Base-by-base conservation (phyloP, 2,797 vertebrate genomes). In the Phoxinus dragarum region DNA sequence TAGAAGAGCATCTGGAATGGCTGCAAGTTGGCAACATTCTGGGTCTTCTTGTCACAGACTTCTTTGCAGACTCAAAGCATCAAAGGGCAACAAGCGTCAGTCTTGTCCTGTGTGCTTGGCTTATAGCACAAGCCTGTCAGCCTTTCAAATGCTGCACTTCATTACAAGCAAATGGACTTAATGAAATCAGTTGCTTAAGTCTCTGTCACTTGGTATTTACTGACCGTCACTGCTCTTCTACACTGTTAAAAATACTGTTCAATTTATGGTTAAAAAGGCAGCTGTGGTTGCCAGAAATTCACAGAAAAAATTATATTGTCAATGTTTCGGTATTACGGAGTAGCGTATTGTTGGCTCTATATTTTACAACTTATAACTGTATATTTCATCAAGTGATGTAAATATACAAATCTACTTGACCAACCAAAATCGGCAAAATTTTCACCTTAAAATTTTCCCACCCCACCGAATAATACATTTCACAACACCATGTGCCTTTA, bases 81-180 rank as follows among this genome's bases (percentile, higher is more conserved):
- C 73, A 54, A 75, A 75, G 47, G 9, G 5, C 31, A 75, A 52
- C 17, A 21, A 54, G 19, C 19, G 3, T 75, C 73, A 54, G n/a
- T 31, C n/a, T 73, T 36, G 73, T 4, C 54, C 9, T 52, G 47
- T 54, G 47, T 14, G 31, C 47, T 74, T 75, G 72, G 27, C 75
- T 78, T 52, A 83, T 44, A 83, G 56, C 72, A 38, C 56, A 49
- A 52, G 72, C 42, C 81, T 52, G 23, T 44, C 49, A 72, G 47
- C 27, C 21, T 83, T 83, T 85, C 67, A 85, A 81, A 52, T 31
- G 23, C 71, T 52, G 52, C 80, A 84, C 86, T 88, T 90, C 42
- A 84, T 87, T 89, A 86, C 23, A 74, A 78, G 84, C 78, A 81
- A 89, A 44, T 44, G 42, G 10, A 67, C 76, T 85, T 82, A 64